Base-by-base conservation (phyloP, 2,888 invertebrate species). In the Lobophora halterata region DNA sequence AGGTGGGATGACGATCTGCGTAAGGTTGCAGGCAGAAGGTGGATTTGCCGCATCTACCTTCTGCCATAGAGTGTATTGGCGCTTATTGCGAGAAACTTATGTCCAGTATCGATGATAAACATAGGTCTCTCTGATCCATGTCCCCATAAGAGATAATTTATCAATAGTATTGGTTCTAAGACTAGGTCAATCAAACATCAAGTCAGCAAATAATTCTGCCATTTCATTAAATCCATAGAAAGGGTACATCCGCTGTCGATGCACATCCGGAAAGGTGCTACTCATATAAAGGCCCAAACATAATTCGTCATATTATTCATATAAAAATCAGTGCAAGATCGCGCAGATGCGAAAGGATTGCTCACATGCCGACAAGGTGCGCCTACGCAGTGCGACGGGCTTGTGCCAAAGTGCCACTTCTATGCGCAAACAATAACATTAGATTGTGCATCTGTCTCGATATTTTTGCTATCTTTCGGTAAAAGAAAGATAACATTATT, bases 291-390 rank as follows among this genome's bases (percentile, higher is more conserved):
- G 66, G 79, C 61, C 54, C 63, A 66, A 64, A 63, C 65, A 81
- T 82, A 82, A 81, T 85, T 87, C 86, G 83, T 85, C 86, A 87
- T 85, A 86, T 83, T 81, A 81, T 83, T 85, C 82, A 82, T 78
- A 81, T 82, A 80, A 79, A 80, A 85, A 85, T 85, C 83, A 81
- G 81, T 81, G 82, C 49, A 46, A 42, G 44, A 45, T 40, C 40
- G 31, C 32, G 49, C 82, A 82, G 86, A 86, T 87, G 85, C 64
- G 79, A 86, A 86, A 86, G 86, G 86, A 85, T 86, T 85, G 81
- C 81, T 81, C 79, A 79, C 79, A 81, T 83, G 82, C 46, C 53
- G 67, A 73, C 83, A 87, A 87, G 86, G 86, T 87, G 83, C 66
- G n/a, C n/a, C n/a, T n/a, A n/a, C n/a, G n/a, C n/a, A n/a, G n/a